Conservation (phyloP, 2,888 invertebrate genomes). For the Callyntrura guangdongensis region DNA sequence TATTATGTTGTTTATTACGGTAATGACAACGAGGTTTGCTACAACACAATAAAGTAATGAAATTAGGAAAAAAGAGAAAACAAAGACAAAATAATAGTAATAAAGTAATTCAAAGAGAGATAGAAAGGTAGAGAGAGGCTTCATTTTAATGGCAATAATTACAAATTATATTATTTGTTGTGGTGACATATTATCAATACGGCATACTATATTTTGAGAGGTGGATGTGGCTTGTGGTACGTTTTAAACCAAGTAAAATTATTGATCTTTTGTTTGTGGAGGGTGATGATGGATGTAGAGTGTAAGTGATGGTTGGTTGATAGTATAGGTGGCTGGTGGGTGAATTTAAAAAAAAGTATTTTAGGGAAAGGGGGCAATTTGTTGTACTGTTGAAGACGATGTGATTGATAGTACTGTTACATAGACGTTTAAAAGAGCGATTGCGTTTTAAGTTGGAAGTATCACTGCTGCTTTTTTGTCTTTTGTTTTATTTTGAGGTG, state of each 20-base stretch:
- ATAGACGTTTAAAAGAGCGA: constrained; percentile 14
- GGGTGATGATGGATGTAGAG: constrained; percentile 52
- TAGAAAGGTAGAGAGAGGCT: constrained; percentile 44
- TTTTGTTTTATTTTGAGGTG: background rate
- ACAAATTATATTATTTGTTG: constrained; percentile 37
- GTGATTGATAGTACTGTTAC: background rate
- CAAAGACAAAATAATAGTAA: background rate
- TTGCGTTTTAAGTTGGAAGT: background rate
- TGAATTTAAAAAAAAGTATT: background rate
- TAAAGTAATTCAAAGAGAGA: constrained; percentile 21
- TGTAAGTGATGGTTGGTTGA: constrained; percentile 39
- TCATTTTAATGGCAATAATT: constrained; percentile 47
- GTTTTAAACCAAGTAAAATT: constrained; percentile 41
- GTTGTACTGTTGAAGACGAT: constrained; percentile 3
- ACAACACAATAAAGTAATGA: constrained; percentile 36
- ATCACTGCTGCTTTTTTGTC: background rate
- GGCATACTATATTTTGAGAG: constrained; percentile 57
- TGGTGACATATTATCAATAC: constrained; percentile 53
- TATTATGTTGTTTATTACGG: background rate
- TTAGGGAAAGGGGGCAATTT: background rate
- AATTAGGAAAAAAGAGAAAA: constrained; percentile 15
- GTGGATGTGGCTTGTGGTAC: constrained; percentile 50
- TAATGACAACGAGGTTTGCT: background rate
- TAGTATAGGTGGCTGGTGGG: constrained; percentile 34
- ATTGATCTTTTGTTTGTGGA: constrained; percentile 22